Percentiles rank a stretch among this genome's conserved stretches.
These are phyloP conservation scores for Enhydra lutris DNA, from an alignment of 2,113 vertebrate genomes.

Conservation along the genomic window DNA sequence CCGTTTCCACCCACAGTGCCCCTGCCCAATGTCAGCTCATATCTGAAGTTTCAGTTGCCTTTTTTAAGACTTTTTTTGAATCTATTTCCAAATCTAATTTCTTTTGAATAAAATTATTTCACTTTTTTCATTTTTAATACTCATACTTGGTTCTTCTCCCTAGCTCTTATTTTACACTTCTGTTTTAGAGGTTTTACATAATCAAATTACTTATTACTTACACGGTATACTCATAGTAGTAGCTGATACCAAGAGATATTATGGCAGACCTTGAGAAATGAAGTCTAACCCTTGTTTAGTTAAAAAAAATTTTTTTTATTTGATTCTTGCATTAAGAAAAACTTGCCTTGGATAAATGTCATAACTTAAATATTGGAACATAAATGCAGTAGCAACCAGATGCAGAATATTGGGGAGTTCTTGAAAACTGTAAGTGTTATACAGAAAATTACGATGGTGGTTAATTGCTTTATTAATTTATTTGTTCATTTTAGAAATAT, in stretches of 20 bases:
- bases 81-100: not conserved
- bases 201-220: not conserved
- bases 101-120: not conserved
- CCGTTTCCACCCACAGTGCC: not conserved
- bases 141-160: not conserved
- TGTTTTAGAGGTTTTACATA: not conserved
- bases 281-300: not conserved
- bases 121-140: not conserved
- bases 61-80: not conserved
- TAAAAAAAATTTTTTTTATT: not conserved
- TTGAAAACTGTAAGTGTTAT: not conserved
- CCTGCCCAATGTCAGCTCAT: not conserved
- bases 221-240: not conserved
- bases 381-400: not conserved
- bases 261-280: not conserved
- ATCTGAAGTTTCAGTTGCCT: not conserved
- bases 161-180: not conserved
- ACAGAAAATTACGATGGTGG: not conserved
- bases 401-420: not conserved
- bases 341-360: not conserved
- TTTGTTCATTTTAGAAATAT: conserved; percentile 4
- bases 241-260: not conserved
- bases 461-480: not conserved
- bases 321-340: not conserved
- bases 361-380: conserved; percentile 16